Evolutionary conservation across 64 coral and sea anemone species (phyloP), one percentile per base, ranked within the genome.

Genomic region (Montipora efflorescens): DNA sequence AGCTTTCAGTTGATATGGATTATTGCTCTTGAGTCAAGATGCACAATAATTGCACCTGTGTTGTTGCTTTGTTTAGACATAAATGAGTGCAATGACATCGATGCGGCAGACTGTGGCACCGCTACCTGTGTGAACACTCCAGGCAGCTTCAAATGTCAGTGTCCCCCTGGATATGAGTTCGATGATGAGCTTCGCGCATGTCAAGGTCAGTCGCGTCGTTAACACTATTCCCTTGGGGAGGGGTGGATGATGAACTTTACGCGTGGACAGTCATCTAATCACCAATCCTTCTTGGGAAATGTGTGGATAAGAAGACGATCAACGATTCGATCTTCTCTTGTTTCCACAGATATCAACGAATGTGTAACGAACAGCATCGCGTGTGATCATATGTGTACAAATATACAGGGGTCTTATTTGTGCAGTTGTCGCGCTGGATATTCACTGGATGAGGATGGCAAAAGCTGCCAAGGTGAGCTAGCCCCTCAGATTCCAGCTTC

Each of bases 301-400:
- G 14, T 3, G 14, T 14, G 3, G 13, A 64, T 14, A 16, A 64
- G 1, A 4, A 14, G 9, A 64, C 14, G 61, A 71, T 71, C 10
- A 71, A n/a, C 8, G 68, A 21, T 71, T 23, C 8, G 68, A 21
- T 71, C 0, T 68, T 68, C 3, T 21, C 10, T 36, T 12, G 4
- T 61, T 71, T 86, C 19, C n/a, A 47, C 62, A 86, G 82, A 86
- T 86, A 20, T 49, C 7, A 64, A 86, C 46, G 82, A 86, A 72
- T 86, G 82, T 22, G 8, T 6, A 21, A n/a, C 45, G 19, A 19
- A 0, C 15, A 71, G 1, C 15, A 16, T 20, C 71, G 47, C 43
- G 48, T 86, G 82, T 70, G 66, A 86, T 72, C 82, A 86, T 19
- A 46, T 71, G 62, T 86, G 82, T 12, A 71, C 64, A 2, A 86